Evolutionary conservation across 1,140 invertebrate species (phyloP), one percentile per base, ranked within the genome.

Genomic region (Diorhabda carinulata): DNA sequence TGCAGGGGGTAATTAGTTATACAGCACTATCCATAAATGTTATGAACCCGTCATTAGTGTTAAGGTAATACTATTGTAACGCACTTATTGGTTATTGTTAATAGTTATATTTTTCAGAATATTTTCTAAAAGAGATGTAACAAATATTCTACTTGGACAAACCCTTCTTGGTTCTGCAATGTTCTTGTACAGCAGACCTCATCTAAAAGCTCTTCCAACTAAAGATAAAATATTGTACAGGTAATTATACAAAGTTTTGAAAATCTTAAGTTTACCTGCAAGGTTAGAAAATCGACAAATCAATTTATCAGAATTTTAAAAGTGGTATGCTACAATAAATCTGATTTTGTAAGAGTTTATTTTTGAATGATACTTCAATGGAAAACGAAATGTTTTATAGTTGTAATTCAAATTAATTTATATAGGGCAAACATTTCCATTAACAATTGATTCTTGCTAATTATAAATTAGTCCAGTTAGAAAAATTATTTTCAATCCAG

Each of bases 161-260:
- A 82, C 87, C 6, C 72, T 89, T 8, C 61, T 87, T 4, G 89
- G 89, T 9, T 85, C 84, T 6, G 85, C 86, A 44, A 81, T 89
- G 6, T 90, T 89, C 73, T 83, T 91, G 61, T 89, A 88, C 65
- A 87, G 84, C 57, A 81, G 88, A 60, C 85, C 86, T 25, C 87
- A 89, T 78, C 80, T 87, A 74, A 82, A 77, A 74, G 77, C 72
- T 64, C 82, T 83, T 47, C 74, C 77, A 5, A 79, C 75, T 66
- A 78, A 78, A 73, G 77, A 77, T 73, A 84, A 80, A 79, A 77
- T 83, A 72, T 76, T 81, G 40, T 87, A 79, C 78, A 89, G 84
- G 88, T 87, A 82, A 70, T 70, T 69, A 68, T 4, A 56, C n/a
- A 25, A 25, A 25, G 25, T 25, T 25, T 25, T 25, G 25, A 25